phyloP scores from a whole-genome alignment of 2,888 invertebrate genomes.

The Dolomedes plantarius region DNA sequence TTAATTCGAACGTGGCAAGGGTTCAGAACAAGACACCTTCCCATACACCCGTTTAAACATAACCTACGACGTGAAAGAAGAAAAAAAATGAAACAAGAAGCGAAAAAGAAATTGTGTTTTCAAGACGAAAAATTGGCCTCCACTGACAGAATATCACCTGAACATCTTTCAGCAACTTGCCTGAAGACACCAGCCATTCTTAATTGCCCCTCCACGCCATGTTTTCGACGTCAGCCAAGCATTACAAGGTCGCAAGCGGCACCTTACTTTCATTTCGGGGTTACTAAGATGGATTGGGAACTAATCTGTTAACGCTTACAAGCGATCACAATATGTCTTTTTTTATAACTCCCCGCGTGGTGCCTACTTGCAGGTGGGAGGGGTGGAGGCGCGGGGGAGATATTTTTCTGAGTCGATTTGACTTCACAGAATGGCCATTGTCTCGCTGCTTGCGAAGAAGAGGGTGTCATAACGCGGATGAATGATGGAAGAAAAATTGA shows the following conservation, averaged over 20 bases:
- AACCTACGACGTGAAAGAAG: no score
- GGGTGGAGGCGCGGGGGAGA: not conserved
- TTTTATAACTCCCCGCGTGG: slow-evolving; percentile 9
- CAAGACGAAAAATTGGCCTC: not conserved
- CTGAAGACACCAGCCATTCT: not conserved
- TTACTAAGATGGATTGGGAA: slow-evolving; percentile 58
- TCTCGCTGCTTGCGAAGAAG: not conserved
- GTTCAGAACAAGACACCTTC: no score
- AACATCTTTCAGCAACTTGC: slow-evolving; percentile 4
- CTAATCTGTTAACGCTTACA: slow-evolving; percentile 64
- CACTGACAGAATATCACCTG: slow-evolving; percentile 5
- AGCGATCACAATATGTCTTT: slow-evolving; percentile 16
- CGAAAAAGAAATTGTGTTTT: not conserved
- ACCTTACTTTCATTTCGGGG: slow-evolving; percentile 42
- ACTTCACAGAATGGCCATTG: slow-evolving; percentile 5
- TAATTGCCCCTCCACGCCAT: not conserved
- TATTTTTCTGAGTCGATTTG: not conserved
- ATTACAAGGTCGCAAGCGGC: slow-evolving; percentile 6
- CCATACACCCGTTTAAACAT: no score
- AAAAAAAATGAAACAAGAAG: not conserved
- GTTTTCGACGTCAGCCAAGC: slow-evolving; percentile 18
- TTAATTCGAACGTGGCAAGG: no score
- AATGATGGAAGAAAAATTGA: not conserved
- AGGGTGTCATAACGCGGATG: slow-evolving; percentile 8
- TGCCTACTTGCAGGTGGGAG: not conserved